phyloP scores from a whole-genome alignment of 1,140 invertebrate genomes.

The Diachasma alloeum region DNA sequence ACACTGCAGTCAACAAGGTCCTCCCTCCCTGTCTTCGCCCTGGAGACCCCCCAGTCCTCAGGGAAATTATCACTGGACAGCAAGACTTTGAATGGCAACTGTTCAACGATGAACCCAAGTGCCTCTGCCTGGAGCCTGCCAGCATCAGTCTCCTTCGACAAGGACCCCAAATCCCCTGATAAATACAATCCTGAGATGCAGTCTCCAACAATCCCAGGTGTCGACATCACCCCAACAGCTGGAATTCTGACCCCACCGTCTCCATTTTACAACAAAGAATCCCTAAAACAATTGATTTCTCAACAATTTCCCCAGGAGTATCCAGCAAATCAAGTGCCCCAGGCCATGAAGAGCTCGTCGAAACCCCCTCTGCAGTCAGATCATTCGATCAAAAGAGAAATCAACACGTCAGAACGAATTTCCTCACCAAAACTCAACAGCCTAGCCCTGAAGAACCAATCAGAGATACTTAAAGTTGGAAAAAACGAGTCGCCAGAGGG shows the following conservation, averaged over 20 bases:
- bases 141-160: background rate
- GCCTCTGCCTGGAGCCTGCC: background rate
- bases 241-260: background rate
- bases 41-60: conserved; percentile 10
- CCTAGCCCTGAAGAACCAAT: conserved; percentile 3
- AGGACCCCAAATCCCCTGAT: background rate
- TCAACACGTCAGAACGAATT: background rate
- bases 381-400: conserved; percentile 8
- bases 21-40: conserved; percentile 39
- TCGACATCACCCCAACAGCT: background rate
- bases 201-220: background rate
- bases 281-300: background rate
- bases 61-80: conserved; percentile 50
- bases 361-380: background rate
- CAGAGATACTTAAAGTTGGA: conserved; percentile 39
- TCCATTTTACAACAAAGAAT: background rate
- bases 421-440: background rate
- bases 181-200: background rate
- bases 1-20: conserved; percentile 33
- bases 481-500: conserved; percentile 45
- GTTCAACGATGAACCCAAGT: background rate
- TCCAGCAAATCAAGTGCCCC: background rate
- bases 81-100: conserved; percentile 23
- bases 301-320: background rate
- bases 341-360: background rate